A percentile compares a stretch with the other conserved stretches of the same genome.
Conservation (phyloP, 35 echinoderm and acorn worm genomes). For the Amphiura filiformis region DNA sequence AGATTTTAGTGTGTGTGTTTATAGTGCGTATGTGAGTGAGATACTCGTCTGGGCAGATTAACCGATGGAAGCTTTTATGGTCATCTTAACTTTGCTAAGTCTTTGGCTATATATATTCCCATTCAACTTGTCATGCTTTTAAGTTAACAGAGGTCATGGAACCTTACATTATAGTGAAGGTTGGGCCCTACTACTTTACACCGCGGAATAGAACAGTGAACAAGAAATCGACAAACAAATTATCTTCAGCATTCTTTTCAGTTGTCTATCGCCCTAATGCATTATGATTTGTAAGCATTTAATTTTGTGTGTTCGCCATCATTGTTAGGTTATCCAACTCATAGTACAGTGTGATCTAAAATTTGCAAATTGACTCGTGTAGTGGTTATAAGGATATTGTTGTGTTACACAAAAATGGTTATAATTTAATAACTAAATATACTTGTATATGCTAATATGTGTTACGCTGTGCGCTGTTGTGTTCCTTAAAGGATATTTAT, state of each 20-base stretch:
- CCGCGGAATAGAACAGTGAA: background rate
- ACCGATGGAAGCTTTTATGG: conserved; percentile 6
- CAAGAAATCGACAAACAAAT: background rate
- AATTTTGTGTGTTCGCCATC: too few relatives aligned
- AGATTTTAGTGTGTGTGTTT: background rate
- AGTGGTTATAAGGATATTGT: too few relatives aligned
- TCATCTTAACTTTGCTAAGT: conserved; percentile 9
- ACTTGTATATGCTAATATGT: too few relatives aligned
- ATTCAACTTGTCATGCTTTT: background rate
- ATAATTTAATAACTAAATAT: too few relatives aligned
- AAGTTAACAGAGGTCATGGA: background rate
- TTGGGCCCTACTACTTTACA: conserved; percentile 5
- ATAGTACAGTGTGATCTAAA: too few relatives aligned
- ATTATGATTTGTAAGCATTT: too few relatives aligned
- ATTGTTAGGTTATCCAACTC: too few relatives aligned
- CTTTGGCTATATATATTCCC: background rate
- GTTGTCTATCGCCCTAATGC: too few relatives aligned
- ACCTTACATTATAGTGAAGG: background rate
- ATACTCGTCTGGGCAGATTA: background rate
- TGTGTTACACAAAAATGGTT: too few relatives aligned
- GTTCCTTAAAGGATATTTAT: too few relatives aligned
- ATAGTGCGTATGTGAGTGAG: background rate
- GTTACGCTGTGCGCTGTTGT: too few relatives aligned
- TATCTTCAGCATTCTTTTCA: background rate
- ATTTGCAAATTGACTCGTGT: too few relatives aligned